Evolutionary conservation across 2,888 invertebrate species (phyloP).

Genomic region (Eupithecia tripunctaria): DNA sequence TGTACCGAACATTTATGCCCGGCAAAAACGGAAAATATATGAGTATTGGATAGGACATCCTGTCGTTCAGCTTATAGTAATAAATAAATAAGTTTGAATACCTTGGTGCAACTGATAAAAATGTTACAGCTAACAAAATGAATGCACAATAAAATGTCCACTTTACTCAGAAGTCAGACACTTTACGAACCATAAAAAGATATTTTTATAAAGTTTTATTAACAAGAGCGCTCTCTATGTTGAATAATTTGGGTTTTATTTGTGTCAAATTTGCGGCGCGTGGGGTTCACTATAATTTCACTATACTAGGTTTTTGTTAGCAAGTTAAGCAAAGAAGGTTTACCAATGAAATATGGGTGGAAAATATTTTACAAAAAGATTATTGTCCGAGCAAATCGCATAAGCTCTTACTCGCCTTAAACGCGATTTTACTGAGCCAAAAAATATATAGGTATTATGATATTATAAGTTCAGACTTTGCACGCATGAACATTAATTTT

Average conservation of each 20-base stretch:
- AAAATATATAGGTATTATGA: too few species aligned
- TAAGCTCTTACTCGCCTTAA: too few species aligned
- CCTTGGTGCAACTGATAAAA: neutral
- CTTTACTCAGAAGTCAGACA: slow-evolving; percentile 19
- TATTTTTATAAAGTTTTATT: slow-evolving; percentile 19
- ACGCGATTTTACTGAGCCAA: too few species aligned
- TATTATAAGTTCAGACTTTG: too few species aligned
- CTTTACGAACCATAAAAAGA: slow-evolving; percentile 27
- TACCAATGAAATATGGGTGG: too few species aligned
- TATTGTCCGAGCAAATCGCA: too few species aligned
- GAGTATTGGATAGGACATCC: neutral
- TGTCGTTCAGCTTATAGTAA: neutral
- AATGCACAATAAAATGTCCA: neutral
- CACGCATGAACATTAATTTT: too few species aligned
- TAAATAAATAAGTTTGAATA: neutral
- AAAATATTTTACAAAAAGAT: too few species aligned
- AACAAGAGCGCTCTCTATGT: slow-evolving; percentile 22
- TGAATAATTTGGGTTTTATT: slow-evolving; percentile 22
- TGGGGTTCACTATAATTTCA: neutral
- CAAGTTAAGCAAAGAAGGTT: too few species aligned
- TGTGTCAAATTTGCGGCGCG: slow-evolving; percentile 8
- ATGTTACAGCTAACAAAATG: slow-evolving; percentile 1
- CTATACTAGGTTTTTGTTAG: too few species aligned
- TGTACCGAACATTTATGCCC: too few species aligned
- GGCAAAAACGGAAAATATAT: too few species aligned